A percentile compares a stretch with the other conserved stretches of the same genome.
These are phyloP conservation scores for Lepus europaeus DNA, from an alignment of 2,113 vertebrate species.

Conservation along the genomic window DNA sequence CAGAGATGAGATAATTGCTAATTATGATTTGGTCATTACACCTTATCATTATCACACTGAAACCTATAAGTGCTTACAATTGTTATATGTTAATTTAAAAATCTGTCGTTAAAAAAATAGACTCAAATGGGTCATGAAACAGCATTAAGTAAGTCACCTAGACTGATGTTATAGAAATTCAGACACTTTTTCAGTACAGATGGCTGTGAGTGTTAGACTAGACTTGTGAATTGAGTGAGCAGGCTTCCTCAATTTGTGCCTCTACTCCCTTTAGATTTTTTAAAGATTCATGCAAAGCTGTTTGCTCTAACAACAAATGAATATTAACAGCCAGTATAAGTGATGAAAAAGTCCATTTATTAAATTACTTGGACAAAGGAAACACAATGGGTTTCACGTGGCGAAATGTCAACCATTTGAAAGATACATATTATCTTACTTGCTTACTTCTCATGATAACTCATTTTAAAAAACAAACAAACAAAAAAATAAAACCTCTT, in stretches of 20 bases:
- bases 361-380: not conserved
- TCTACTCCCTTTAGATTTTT: not conserved
- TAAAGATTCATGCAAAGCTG: not conserved
- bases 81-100: no score
- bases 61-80: no score
- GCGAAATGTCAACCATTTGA: not conserved
- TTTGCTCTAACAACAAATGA: not conserved
- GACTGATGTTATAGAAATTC: not conserved
- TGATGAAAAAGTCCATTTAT: not conserved
- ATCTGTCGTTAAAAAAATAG: not conserved
- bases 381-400: fast-evolving
- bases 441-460: not conserved
- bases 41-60: no score
- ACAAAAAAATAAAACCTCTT: not conserved
- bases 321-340: not conserved
- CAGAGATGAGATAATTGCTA: no score
- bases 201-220: not conserved
- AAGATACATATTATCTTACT: no score
- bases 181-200: not conserved
- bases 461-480: not conserved
- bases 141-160: no score
- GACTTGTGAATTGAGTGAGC: not conserved
- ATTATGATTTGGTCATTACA: no score
- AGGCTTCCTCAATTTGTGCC: not conserved
- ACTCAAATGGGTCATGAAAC: not conserved